Evolutionary conservation across 2,888 invertebrate genomes (phyloP), one percentile per base, ranked within the genome.

Genomic region (Beris chalybata): DNA sequence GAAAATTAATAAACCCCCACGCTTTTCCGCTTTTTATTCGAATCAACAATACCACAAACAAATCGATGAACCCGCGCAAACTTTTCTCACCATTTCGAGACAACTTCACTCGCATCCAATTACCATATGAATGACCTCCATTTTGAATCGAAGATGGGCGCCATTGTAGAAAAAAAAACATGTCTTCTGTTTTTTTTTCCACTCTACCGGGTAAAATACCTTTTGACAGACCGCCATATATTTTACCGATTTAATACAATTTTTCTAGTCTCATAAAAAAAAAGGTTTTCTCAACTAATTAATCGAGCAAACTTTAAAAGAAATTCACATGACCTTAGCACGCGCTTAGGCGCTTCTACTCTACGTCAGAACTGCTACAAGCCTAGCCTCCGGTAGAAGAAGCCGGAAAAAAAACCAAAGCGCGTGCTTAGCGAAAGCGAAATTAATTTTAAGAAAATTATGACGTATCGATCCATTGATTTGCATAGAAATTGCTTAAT

Each of bases 401-500:
- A 22, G 22, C 22, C 1, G 22, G n/a, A n/a, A 22, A 22, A 22
- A 22, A 22, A 22, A 22, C 3, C 22, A 22, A 22, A 22, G 22
- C 22, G 22, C 22, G 7, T 9, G 38, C 5, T 38, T 5, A 15
- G 56, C 56, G 56, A 56, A 56, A 56, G 56, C 43, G 56, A 56
- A 56, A 56, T 56, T 56, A 56, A 56, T 56, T 22, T 22, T 22
- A 22, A 22, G 22, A 56, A 43, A 56, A 56, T 56, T 56, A 56
- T 56, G 56, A 56, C 38, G 13, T 55, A 55, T 6, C 55, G 1
- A 43, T 56, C 12, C 9, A 38, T 5, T 22, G 43, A 56, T 56
- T 56, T 43, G 56, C 56, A 56, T 56, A 56, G 56, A 56, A 56
- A 56, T 56, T 43, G 56, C 15, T 44, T 38, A 56, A 56, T 56